Conservation (phyloP, 2,888 invertebrate species). For the Tetranychus truncatus region DNA sequence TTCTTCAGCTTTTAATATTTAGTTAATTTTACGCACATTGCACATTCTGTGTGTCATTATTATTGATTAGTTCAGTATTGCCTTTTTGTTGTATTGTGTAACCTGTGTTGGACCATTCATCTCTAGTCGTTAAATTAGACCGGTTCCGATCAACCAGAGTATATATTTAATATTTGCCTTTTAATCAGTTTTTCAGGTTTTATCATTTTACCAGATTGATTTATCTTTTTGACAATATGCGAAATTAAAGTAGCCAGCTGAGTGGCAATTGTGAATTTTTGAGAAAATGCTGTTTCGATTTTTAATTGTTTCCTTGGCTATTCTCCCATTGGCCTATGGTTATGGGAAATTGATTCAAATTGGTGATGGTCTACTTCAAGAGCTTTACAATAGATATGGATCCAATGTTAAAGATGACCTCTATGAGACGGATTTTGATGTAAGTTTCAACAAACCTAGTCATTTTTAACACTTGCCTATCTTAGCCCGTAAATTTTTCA, state of each 20-base stretch:
- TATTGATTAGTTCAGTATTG: too few species aligned
- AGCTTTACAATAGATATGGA: constrained; percentile 3
- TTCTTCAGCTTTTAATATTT: too few species aligned
- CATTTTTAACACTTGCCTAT: background rate
- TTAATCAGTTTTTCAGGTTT: too few species aligned
- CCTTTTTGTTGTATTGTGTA: too few species aligned
- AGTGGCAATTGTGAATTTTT: background rate
- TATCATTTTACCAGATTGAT: too few species aligned
- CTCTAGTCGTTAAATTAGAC: too few species aligned
- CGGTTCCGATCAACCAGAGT: too few species aligned
- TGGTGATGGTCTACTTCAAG: constrained; percentile 10
- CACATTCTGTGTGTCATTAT: too few species aligned
- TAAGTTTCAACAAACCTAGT: background rate
- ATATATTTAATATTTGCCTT: too few species aligned
- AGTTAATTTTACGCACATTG: too few species aligned
- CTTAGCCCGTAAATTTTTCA: background rate
- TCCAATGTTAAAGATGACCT: background rate
- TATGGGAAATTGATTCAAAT: constrained; percentile 8
- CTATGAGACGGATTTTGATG: background rate
- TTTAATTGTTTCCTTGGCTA: background rate
- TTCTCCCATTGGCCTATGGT: background rate
- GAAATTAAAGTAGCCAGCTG: background rate
- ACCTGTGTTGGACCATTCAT: too few species aligned
- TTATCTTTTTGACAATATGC: too few species aligned
- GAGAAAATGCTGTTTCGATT: background rate